Evolutionary conservation across 2,888 invertebrate species (phyloP), one percentile per base, ranked within the genome.

Genomic region (Hypolimnas misippus): DNA sequence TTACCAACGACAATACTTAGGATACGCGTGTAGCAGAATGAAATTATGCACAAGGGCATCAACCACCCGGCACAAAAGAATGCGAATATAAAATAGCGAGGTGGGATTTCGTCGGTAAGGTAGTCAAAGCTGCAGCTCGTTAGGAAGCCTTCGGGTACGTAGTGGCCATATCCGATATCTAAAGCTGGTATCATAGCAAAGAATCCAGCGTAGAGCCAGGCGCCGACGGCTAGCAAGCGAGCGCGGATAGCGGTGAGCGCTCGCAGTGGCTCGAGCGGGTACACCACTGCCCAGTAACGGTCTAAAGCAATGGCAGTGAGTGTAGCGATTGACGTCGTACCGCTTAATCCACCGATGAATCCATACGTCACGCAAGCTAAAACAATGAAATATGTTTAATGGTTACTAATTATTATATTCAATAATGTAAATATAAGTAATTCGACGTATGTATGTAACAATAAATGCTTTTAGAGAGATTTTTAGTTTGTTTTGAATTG

Each of bases 101-200:
- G 94, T 0, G 82, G 78, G 0, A 84, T 75, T 57, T 94, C 93
- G n/a, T 94, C 93, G 0, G 96, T 94, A 52, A 97, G 92, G 76
- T 97, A 97, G 83, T 97, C 97, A 79, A 96, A 97, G 75, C 97
- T 96, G 85, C 97, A 97, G 73, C 96, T 96, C 17, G 96, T 97
- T 63, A 97, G 93, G 77, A 94, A 96, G 1, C 96, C 97, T 82
- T 97, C 97, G 5, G 97, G 96, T 14, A 96, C 95, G 86, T 97
- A 97, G 35, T 92, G 92, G 19, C 95, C 95, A 70, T 96, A 93
- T 7, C 96, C 96, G 46, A 96, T 91, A 73, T 95, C 93, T 25
- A 94, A 78, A 0, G 96, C 93, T 0, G 97, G 97, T 56, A 96
- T 93, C 4, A 93, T 80, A 1, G 96, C 94, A 79, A 96, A 96